These are phyloP conservation scores for Machimus rusticus DNA, from an alignment of 2,888 invertebrate genomes.

Conservation along the genomic window DNA sequence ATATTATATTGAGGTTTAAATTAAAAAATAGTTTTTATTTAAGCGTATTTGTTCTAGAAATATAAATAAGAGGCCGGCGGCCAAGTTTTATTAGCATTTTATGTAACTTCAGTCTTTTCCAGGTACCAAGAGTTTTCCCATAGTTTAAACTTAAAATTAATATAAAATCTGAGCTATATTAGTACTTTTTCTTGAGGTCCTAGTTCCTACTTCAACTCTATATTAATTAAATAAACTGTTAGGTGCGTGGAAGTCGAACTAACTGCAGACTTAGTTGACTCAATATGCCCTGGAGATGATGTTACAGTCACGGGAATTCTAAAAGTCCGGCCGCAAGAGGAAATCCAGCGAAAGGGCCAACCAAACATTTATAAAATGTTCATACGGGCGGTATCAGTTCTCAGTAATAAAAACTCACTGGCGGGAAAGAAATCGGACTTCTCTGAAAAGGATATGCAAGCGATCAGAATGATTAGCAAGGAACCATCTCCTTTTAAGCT, in stretches of 20 bases:
- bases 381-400: conserved; percentile 80
- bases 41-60: too few relatives aligned
- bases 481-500: conserved; percentile 70
- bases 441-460: conserved; percentile 61
- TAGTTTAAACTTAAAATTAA: too few relatives aligned
- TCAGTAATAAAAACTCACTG: conserved; percentile 71
- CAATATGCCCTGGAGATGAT: conserved; percentile 87
- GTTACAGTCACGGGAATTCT: conserved; percentile 87
- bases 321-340: conserved; percentile 67
- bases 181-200: too few relatives aligned
- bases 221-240: not conserved
- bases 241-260: conserved; percentile 86
- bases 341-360: conserved; percentile 63
- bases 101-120: too few relatives aligned
- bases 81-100: too few relatives aligned
- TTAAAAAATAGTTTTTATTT: too few relatives aligned
- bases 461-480: conserved; percentile 61
- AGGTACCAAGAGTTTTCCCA: too few relatives aligned
- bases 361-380: conserved; percentile 75
- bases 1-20: too few relatives aligned
- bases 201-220: too few relatives aligned
- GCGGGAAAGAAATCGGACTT: conserved; percentile 67
- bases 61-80: too few relatives aligned
- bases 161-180: too few relatives aligned
- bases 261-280: conserved; percentile 81